Base-by-base conservation (phyloP, 2,797 vertebrate genomes). In the Poecilia picta region DNA sequence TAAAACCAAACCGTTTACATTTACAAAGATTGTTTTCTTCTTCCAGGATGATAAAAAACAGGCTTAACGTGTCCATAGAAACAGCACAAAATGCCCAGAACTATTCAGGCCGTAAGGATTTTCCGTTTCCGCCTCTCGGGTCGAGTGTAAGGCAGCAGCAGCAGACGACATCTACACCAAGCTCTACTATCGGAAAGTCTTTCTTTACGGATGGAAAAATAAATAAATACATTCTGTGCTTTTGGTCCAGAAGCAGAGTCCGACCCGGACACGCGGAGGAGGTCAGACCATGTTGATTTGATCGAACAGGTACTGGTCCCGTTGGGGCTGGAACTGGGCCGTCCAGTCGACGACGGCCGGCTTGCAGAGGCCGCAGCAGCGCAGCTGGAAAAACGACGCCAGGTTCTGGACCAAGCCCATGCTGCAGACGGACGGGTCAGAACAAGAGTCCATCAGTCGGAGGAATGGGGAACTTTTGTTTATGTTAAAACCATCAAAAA, bases 301-400 rank as follows among this genome's bases (percentile, higher is more conserved):
- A 71, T 95, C 95, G 66, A 97, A 96, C 83, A 95, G 91, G 47
- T 91, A 75, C 13, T 92, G 95, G 71, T 97, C 95, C 3, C 90
- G 88, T 74, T 91, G 90, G 36, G 96, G 89, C 1, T 95, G 95
- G 53, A 96, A 96, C 85, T 98, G 97, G 80, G 97, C 97, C 8
- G 97, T 98, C 98, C 98, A 99, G 88, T 99, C 98, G 71, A 98
- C 89, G 1, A 94, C 0, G 2, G 91, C 93, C 1, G 97, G 96
- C 83, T 97, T 98, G 81, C 96, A 96, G 90, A 97, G 85, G 81
- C 97, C 98, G 62, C 97, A 99, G 74, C 97, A 99, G 12, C 96
- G 91, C 82, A 98, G 97, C 64, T 96, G 97, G 91, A 99, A 99
- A 92, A 99, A 98, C 77, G 98, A 97, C 49, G 95, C 95, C 73